Base-by-base conservation (phyloP, 2,888 invertebrate genomes). In the Nysson spinosus region DNA sequence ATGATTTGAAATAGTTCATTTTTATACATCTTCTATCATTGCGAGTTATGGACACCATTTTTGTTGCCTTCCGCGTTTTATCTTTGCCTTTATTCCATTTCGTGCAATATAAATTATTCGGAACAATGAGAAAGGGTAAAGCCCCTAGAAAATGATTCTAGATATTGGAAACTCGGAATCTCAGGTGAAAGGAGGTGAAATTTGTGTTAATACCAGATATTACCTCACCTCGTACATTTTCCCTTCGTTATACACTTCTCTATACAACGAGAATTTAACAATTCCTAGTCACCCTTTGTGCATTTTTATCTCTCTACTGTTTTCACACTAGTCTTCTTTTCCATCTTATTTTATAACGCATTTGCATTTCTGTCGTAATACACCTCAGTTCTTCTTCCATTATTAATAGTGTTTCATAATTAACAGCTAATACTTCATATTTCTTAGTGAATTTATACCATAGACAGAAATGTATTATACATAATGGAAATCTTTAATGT, bases 251-350 rank as follows among this genome's bases (percentile, higher is more conserved):
- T 42, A n/a, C n/a, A n/a, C n/a, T n/a, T n/a, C n/a, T n/a, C n/a
- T n/a, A n/a, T n/a, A n/a, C n/a, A n/a, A n/a, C n/a, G n/a, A n/a
- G n/a, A n/a, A n/a, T n/a, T n/a, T n/a, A n/a, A n/a, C n/a, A n/a
- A n/a, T 62, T 49, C 24, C 43, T 19, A 43, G 43, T 61, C 62
- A 61, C 61, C n/a, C n/a, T n/a, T n/a, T n/a, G n/a, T n/a, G n/a
- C n/a, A n/a, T n/a, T n/a, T n/a, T n/a, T n/a, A n/a, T n/a, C n/a
- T n/a, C n/a, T n/a, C n/a, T n/a, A n/a, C n/a, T n/a, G n/a, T n/a
- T n/a, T n/a, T n/a, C n/a, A n/a, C n/a, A n/a, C n/a, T n/a, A n/a
- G n/a, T n/a, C n/a, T n/a, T n/a, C n/a, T n/a, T n/a, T n/a, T n/a
- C n/a, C n/a, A n/a, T n/a, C n/a, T n/a, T n/a, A n/a, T n/a, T n/a